Evolutionary conservation across 1,140 invertebrate genomes (phyloP).

Genomic region (Armadillidium nasatum): DNA sequence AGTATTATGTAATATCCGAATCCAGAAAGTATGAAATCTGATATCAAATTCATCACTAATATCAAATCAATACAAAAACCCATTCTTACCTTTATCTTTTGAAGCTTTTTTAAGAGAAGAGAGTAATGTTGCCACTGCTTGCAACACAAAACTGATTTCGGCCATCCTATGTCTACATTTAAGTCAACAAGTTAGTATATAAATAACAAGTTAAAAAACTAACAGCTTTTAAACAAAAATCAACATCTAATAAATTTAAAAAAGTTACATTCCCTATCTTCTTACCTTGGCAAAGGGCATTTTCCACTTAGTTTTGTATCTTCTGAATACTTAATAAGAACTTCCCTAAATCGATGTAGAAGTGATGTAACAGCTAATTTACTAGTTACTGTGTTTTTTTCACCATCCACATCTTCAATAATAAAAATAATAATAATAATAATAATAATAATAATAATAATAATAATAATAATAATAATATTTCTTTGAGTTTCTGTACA

Average conservation of each 20-base stretch:
- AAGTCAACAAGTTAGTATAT: no score
- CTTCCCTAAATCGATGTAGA: slow-evolving; percentile 86
- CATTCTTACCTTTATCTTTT: slow-evolving; percentile 65
- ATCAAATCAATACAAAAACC: slow-evolving; percentile 20
- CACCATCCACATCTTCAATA: not conserved
- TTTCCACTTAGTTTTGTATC: slow-evolving; percentile 72
- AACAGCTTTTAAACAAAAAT: no score
- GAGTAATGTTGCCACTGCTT: slow-evolving; percentile 87
- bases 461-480: slow-evolving; percentile 4
- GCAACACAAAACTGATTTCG: slow-evolving; percentile 94
- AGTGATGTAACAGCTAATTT: slow-evolving; percentile 84
- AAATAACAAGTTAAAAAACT: no score
- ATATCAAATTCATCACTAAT: not conserved
- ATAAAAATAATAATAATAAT: not conserved
- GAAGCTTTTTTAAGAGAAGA: slow-evolving; percentile 88
- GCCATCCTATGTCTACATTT: slow-evolving; percentile 77
- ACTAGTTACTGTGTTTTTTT: slow-evolving; percentile 59
- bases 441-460: slow-evolving; percentile 4
- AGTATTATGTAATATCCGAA: not conserved
- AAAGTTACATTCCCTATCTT: not conserved
- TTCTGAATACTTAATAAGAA: slow-evolving; percentile 77
- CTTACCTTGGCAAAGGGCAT: slow-evolving; percentile 79
- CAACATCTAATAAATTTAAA: no score
- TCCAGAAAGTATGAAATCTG: not conserved
- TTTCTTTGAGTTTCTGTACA: no score